Base-by-base conservation (phyloP, 1,140 invertebrate genomes). In the Leptopilina clavipes region DNA sequence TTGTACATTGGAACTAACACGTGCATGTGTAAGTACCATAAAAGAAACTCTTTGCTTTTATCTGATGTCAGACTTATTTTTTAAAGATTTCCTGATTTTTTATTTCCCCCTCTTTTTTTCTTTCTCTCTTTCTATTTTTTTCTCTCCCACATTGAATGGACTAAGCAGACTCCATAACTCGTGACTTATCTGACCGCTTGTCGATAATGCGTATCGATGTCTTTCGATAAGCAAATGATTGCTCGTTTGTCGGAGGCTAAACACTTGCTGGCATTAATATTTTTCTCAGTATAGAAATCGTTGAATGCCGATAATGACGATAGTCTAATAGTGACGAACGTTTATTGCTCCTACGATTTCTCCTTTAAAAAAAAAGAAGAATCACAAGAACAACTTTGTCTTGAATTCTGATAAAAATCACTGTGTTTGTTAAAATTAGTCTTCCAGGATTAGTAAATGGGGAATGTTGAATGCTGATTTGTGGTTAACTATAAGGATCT, bases 131-230 rank as follows among this genome's bases (percentile, higher is more conserved):
- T 44, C 76, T 74, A n/a, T 71, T 74, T 73, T 74, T 74, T 70
- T 74, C 75, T 81, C 74, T 76, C 77, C 73, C 71, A 6, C 17
- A 40, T 52, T 65, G 25, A 76, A 71, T 73, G 40, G 45, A 52
- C 71, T 25, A 56, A 70, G 12, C 71, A 73, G 65, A 74, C 76
- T 74, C 52, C 52, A 74, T 54, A 73, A 74, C 72, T 72, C 52
- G 22, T 72, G 10, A 19, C 48, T 82, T 82, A 77, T 80, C 76
- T 77, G 76, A 82, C 76, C 76, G 78, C 12, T 43, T 71, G 78
- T 79, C 81, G 78, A 79, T 81, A 81, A 70, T 73, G 76, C 78
- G 74, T 77, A 76, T 74, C 77, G 80, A 79, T 82, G 80, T 77
- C 77, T 73, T 25, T 22, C 75, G 76, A 80, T 80, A 82, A 82